Evolutionary conservation across 2,797 vertebrate species (phyloP), one percentile per base, ranked within the genome.

Genomic region (Etheostoma perlongum): DNA sequence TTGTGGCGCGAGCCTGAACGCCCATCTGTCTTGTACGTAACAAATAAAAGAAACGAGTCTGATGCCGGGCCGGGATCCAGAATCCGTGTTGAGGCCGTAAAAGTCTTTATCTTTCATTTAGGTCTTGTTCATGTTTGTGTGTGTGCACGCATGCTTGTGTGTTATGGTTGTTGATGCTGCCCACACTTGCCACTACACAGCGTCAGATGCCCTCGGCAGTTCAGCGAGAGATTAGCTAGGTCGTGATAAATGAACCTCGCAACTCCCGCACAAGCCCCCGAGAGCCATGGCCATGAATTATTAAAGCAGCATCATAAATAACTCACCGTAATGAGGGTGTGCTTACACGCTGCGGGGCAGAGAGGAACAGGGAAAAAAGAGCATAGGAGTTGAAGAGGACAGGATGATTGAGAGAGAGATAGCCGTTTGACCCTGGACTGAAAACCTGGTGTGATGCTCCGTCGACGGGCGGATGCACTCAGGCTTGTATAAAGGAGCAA

Each of bases 291-390:
- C 76, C 78, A 89, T 92, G 85, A 92, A 92, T 92, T 90, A 92
- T 92, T 92, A 81, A 91, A 84, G 61, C 74, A 0, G 9, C 80
- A 4, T 90, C 88, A 91, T 93, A 90, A 93, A 91, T 93, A 92
- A 93, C 80, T 89, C 87, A 76, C 47, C 61, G 64, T 90, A 89
- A 92, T 86, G 85, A 92, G 88, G 59, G 76, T 51, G 66, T 75
- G 82, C 81, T 78, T 80, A 82, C 77, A 61, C 4, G 54, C 83
- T 78, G 84, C 69, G 33, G 72, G 67, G 5, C 68, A 25, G 18
- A n/a, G 59, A 27, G 63, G 52, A 19, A 18, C n/a, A 27, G 36
- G 18, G 6, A 8, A 30, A 16, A 16, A 47, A 30, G 40, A 33
- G 53, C 54, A 65, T 40, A 9, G 9, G 60, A 64, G 73, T n/a